Evolutionary conservation across 2,888 invertebrate species (phyloP).

Genomic region (Trissonchulus latispiculum): DNA sequence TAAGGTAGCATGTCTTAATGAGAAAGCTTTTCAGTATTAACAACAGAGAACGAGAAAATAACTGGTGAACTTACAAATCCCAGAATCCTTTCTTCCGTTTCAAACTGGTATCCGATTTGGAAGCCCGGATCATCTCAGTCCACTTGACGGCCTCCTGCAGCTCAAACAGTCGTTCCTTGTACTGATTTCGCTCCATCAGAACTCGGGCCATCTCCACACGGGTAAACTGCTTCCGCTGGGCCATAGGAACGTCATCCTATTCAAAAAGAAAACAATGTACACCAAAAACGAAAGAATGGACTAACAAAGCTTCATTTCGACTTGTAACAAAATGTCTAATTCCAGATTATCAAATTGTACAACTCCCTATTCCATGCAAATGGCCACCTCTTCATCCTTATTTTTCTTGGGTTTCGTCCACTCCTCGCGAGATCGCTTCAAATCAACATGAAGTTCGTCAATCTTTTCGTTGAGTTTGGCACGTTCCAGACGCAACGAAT

Average conservation of each 20-base stretch:
- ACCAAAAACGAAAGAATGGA: not conserved
- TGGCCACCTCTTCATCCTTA: constrained; percentile 38
- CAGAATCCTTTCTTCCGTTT: constrained; percentile 56
- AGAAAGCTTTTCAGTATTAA: too few relatives aligned
- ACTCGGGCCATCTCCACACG: constrained; percentile 98
- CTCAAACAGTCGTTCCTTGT: constrained; percentile 97
- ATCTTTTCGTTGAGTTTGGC: constrained; percentile 70
- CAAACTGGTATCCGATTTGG: constrained; percentile 44
- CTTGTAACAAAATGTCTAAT: too few relatives aligned
- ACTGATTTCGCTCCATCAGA: constrained; percentile 96
- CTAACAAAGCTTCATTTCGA: too few relatives aligned
- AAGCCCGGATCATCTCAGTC: constrained; percentile 88
- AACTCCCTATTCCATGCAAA: too few relatives aligned
- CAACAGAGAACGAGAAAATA: too few relatives aligned
- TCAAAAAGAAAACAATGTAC: constrained; percentile 16
- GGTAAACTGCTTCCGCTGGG: constrained; percentile 90
- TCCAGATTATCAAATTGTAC: too few relatives aligned
- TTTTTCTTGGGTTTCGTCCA: constrained; percentile 54
- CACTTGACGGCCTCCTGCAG: constrained; percentile 65
- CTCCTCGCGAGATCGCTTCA: constrained; percentile 70
- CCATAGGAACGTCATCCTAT: constrained; percentile 85
- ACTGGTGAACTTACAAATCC: constrained; percentile 63
- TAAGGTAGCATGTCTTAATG: too few relatives aligned
- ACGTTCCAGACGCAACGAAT: constrained; percentile 69
- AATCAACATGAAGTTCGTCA: constrained; percentile 74